A percentile compares a stretch with the other conserved stretches of the same genome.
phyloP scores from a whole-genome alignment of 2,113 vertebrate genomes.

The Lagenorhynchus albirostris region DNA sequence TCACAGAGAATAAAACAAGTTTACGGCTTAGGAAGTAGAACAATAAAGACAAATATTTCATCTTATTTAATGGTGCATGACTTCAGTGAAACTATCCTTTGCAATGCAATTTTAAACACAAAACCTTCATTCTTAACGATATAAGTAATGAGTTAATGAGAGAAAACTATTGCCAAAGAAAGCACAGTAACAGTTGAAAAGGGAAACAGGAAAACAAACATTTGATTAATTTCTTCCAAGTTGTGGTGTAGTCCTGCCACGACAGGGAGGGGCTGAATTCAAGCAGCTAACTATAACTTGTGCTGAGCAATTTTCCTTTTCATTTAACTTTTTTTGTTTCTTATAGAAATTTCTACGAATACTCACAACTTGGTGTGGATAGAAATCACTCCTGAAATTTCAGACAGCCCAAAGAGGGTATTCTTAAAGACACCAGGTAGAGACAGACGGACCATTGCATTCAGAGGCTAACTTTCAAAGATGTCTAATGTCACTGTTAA shows the following conservation, averaged over 20 bases:
- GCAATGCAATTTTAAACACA: slow-evolving; percentile 67
- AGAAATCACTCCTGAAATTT: slow-evolving; percentile 67
- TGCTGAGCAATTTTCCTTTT: slow-evolving; percentile 38
- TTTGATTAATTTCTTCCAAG: slow-evolving; percentile 78
- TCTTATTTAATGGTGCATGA: slow-evolving; percentile 64
- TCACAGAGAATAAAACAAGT: slow-evolving; percentile 49
- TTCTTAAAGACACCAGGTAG: slow-evolving; percentile 77
- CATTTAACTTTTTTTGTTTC: slow-evolving; percentile 32
- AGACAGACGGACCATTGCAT: slow-evolving; percentile 72
- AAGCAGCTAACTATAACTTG: slow-evolving; percentile 59
- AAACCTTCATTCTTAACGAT: slow-evolving; percentile 75
- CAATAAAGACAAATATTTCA: slow-evolving; percentile 77
- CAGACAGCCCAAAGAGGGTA: slow-evolving; percentile 70
- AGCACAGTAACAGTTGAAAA: slow-evolving; percentile 64
- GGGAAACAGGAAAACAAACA: slow-evolving; percentile 67
- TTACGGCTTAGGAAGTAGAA: slow-evolving; percentile 26
- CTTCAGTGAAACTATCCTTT: slow-evolving; percentile 65
- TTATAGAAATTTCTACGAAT: slow-evolving; percentile 25
- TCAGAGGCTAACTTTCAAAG: slow-evolving; percentile 78
- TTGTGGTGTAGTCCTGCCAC: slow-evolving; percentile 77
- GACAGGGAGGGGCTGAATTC: slow-evolving; percentile 67
- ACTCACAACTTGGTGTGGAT: slow-evolving; percentile 50
- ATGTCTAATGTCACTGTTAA: slow-evolving; percentile 76
- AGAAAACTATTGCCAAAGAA: slow-evolving; percentile 60
- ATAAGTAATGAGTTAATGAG: slow-evolving; percentile 22